A percentile compares a stretch with the other conserved stretches of the same genome.
These are phyloP conservation scores for Archaeoteleia sp. DNA, from an alignment of 2,888 invertebrate species.

Conservation along the genomic window DNA sequence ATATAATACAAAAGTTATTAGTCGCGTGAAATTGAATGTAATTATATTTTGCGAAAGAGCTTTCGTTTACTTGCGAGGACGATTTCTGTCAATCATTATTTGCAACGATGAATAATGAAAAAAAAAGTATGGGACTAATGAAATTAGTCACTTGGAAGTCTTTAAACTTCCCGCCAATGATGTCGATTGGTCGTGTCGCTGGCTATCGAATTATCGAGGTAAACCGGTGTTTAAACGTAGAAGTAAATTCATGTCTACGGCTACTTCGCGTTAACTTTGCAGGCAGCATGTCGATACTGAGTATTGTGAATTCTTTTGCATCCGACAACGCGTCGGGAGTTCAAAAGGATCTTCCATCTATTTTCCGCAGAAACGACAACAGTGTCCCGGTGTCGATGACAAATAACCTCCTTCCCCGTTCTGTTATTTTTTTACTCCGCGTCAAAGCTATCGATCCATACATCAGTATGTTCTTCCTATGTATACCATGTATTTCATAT, in stretches of 20 bases:
- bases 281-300: conserved; percentile 1
- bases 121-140: no score
- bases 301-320: conserved; percentile 2
- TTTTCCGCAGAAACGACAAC: conserved; percentile 12
- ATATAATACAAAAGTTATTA: background rate
- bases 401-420: conserved; percentile 17
- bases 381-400: conserved; percentile 15
- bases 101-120: no score
- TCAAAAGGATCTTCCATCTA: conserved; percentile 10
- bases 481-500: conserved; percentile 39
- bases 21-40: no score
- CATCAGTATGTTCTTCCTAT: conserved; percentile 37
- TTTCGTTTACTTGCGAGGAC: no score
- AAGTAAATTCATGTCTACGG: conserved; percentile 14
- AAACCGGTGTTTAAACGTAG: no score
- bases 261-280: conserved; percentile 3
- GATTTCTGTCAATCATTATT: no score
- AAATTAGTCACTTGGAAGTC: no score
- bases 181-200: no score
- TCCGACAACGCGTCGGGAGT: conserved; percentile 5
- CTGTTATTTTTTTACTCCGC: conserved; percentile 31
- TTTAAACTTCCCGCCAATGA: no score
- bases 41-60: no score
- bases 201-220: no score
- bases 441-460: conserved; percentile 21